Evolutionary conservation across 2,797 vertebrate genomes (phyloP).

Genomic region (Distichodus sexfasciatus): DNA sequence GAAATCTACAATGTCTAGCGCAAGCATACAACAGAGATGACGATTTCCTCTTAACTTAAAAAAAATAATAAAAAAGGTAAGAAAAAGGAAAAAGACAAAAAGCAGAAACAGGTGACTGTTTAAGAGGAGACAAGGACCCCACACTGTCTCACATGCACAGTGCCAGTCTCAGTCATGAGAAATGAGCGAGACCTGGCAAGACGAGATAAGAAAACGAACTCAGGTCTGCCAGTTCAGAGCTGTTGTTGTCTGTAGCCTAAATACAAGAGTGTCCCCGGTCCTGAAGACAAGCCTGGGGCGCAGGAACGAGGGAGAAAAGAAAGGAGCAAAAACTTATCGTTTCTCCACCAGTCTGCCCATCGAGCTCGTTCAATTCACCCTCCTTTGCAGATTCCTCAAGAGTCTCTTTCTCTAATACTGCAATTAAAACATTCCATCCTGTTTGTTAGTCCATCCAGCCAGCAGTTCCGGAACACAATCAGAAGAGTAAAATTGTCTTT

Average conservation of each 20-base stretch:
- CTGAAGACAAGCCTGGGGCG: conserved; percentile 6
- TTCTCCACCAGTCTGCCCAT: conserved; percentile 26
- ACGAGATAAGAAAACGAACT: conserved; percentile 13
- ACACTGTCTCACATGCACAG: conserved; percentile 44
- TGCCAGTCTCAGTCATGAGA: conserved; percentile 8
- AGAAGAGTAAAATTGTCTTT: conserved; percentile 35
- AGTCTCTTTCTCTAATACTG: conserved; percentile 71
- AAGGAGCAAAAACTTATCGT: conserved; percentile 42
- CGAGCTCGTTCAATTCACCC: neutral
- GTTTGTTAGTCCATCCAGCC: conserved; percentile 60
- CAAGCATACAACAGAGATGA: conserved; percentile 73
- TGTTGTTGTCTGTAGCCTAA: conserved; percentile 7
- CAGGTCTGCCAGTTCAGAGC: conserved; percentile 10
- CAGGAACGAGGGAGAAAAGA: neutral
- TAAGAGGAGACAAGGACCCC: conserved; percentile 27
- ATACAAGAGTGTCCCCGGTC: conserved; percentile 13
- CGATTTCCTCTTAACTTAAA: conserved; percentile 74
- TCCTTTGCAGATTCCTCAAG: conserved; percentile 59
- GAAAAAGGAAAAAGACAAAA: conserved; percentile 20
- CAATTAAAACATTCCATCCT: conserved; percentile 65
- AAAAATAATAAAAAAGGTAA: conserved; percentile 64
- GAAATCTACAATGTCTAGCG: conserved; percentile 46
- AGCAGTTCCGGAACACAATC: conserved; percentile 11
- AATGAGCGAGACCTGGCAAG: conserved; percentile 1
- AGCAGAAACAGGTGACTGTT: conserved; percentile 11